Percentiles rank a stretch among this genome's conserved stretches.
Evolutionary conservation across 2,113 vertebrate genomes (phyloP).

Genomic region (Laticauda laticaudata): DNA sequence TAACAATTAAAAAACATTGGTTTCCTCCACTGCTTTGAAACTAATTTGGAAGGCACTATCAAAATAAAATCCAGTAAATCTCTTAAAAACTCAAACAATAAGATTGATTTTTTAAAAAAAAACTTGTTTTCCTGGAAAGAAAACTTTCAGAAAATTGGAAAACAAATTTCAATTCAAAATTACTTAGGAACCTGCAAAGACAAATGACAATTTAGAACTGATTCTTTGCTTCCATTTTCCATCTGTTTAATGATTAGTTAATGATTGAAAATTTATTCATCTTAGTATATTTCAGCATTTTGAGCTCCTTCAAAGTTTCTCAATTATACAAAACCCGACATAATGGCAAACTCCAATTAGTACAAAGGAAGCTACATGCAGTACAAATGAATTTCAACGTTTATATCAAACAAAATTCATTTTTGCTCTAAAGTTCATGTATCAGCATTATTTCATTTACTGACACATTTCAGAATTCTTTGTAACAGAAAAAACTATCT

Average conservation of each 20-base stretch:
- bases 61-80: neutral
- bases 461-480: neutral
- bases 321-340: neutral
- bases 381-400: neutral
- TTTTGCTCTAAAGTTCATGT: neutral
- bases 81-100: neutral
- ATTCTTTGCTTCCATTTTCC: neutral
- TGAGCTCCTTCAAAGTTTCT: neutral
- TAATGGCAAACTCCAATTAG: neutral
- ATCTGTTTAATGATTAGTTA: neutral
- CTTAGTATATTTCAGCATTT: neutral
- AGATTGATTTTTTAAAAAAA: neutral
- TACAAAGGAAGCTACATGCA: neutral
- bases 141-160: neutral
- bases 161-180: neutral
- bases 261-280: neutral
- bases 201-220: neutral
- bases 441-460: neutral
- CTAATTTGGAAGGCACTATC: neutral
- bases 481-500: neutral
- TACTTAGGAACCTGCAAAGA: neutral
- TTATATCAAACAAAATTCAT: neutral
- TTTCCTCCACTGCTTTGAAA: neutral
- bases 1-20: neutral
- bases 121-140: neutral